Conservation (phyloP, 2,797 vertebrate species). For the Micropoecilia bifurca region DNA sequence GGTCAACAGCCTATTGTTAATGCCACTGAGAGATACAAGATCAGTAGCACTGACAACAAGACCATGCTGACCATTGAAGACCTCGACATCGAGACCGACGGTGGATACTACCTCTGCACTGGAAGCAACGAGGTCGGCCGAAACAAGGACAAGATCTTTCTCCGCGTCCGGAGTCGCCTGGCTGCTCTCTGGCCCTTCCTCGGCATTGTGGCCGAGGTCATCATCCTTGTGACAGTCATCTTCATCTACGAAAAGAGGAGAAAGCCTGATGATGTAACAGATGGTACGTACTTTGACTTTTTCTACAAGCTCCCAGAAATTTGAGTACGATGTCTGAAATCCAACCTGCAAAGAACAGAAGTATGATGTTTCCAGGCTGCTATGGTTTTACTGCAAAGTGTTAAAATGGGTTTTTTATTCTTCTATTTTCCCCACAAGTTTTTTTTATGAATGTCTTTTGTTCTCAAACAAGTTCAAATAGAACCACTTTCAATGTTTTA, state of each 20-base stretch:
- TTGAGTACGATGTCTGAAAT: not conserved
- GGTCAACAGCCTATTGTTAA: constrained; percentile 79
- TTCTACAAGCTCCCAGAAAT: not conserved
- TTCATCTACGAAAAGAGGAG: constrained; percentile 98
- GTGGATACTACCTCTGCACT: constrained; percentile 83
- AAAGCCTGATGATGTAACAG: constrained; percentile 92
- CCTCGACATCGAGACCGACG: constrained; percentile 81
- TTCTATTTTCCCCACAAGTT: not conserved
- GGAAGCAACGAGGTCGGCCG: constrained; percentile 72
- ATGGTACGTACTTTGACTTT: constrained; percentile 83
- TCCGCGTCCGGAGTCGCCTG: constrained; percentile 91
- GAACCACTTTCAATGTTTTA: not conserved
- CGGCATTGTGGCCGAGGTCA: constrained; percentile 95
- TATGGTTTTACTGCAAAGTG: not conserved
- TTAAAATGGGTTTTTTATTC: not conserved
- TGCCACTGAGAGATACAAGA: constrained; percentile 76
- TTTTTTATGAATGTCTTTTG: not conserved
- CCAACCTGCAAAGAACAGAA: not conserved
- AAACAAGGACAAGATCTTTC: constrained; percentile 34
- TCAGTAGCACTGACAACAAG: constrained; percentile 79
- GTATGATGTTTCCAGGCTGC: not conserved
- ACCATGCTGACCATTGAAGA: constrained; percentile 79
- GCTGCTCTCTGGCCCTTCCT: constrained; percentile 98
- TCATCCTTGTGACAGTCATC: constrained; percentile 94
- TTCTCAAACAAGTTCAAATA: not conserved